Evolutionary conservation across 2,797 vertebrate species (phyloP).

Genomic region (Pangasius djambal): DNA sequence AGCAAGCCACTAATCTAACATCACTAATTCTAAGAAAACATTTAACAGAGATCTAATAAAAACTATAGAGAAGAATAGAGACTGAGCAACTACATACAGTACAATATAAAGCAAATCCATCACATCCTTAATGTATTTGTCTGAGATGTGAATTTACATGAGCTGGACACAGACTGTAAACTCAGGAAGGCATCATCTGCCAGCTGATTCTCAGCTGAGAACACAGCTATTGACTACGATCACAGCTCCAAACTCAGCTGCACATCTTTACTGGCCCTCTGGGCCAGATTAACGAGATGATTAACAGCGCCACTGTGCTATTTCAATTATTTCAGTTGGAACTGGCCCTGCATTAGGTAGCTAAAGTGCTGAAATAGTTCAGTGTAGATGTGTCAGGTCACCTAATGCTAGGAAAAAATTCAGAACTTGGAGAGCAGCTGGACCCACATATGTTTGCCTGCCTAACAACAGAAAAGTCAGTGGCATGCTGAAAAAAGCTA

Average conservation of each 20-base stretch:
- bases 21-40: background rate
- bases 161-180: background rate
- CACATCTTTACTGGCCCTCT: background rate
- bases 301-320: background rate
- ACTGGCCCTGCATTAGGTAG: background rate
- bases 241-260: background rate
- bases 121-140: background rate
- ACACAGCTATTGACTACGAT: background rate
- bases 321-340: background rate
- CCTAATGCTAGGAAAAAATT: slow-evolving; percentile 4
- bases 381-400: background rate
- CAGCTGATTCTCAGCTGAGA: background rate
- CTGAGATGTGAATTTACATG: background rate
- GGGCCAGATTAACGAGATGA: background rate
- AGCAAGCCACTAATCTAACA: background rate
- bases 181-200: background rate
- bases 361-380: background rate
- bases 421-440: background rate
- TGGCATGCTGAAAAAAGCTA: background rate
- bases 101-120: background rate
- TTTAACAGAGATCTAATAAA: background rate
- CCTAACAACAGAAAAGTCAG: slow-evolving; percentile 18
- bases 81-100: background rate
- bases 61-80: background rate
- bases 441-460: slow-evolving; percentile 1